A percentile compares a stretch with the other conserved stretches of the same genome.
These are phyloP conservation scores for Noctua comes DNA, from an alignment of 2,888 invertebrate species.

Conservation along the genomic window DNA sequence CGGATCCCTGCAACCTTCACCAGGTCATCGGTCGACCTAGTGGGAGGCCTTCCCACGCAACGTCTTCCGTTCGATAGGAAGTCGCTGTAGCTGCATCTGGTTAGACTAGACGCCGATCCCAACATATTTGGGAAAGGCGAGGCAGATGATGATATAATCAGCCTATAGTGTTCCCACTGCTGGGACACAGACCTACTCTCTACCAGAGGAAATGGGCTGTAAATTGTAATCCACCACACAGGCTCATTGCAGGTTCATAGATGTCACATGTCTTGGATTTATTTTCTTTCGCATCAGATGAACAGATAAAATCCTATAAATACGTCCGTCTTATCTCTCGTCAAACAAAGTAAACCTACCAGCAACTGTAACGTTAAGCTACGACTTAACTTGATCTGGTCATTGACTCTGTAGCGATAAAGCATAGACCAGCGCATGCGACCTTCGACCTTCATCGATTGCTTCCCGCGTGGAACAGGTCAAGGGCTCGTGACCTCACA, in stretches of 20 bases:
- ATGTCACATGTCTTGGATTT: neutral
- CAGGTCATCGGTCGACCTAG: no score
- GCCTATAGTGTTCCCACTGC: neutral
- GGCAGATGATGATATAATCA: neutral
- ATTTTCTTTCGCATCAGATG: neutral
- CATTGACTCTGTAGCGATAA: slow-evolving; percentile 38
- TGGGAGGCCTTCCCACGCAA: no score
- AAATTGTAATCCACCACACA: neutral
- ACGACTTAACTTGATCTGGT: slow-evolving; percentile 30
- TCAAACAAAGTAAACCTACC: slow-evolving; percentile 21
- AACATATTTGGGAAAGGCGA: neutral
- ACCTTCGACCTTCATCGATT: slow-evolving; percentile 55
- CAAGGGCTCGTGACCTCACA: slow-evolving; percentile 36
- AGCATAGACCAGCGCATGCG: slow-evolving; percentile 27
- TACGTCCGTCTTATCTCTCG: neutral
- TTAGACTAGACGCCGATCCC: neutral
- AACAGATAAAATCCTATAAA: neutral
- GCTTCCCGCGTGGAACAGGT: slow-evolving; percentile 39
- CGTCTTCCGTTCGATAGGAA: neutral
- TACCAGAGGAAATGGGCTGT: neutral
- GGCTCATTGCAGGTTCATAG: neutral
- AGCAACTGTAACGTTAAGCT: slow-evolving; percentile 5
- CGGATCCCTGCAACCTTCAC: no score
- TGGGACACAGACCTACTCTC: neutral
- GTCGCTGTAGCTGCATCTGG: neutral